Evolutionary conservation across 2,797 vertebrate species (phyloP), one percentile per base, ranked within the genome.

Genomic region (Ctenosaura bakeri): DNA sequence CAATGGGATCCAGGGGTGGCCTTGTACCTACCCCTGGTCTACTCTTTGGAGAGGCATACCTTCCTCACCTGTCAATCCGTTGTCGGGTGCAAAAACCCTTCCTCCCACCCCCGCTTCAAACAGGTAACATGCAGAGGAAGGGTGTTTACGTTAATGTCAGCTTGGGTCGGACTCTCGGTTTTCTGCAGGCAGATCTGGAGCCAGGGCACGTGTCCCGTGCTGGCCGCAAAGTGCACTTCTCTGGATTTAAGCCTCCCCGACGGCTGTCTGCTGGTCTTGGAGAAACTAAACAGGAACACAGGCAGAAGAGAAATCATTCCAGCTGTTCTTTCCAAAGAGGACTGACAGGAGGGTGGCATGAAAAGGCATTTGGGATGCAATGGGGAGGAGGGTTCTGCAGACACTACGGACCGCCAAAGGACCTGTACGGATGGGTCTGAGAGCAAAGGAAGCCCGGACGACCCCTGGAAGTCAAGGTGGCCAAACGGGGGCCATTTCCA

Each of bases 151-250:
- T 95, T 95, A 73, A 83, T 26, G 20, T 96, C 92, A 0, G 80
- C 32, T 0, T 10, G 42, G 62, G 90, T 76, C 9, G 88, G 85
- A 13, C 14, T 22, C 1, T 3, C 46, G 0, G 88, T 46, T 18
- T 5, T 81, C 1, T 88, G 87, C 56, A 96, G 81, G 38, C 93
- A 92, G 52, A 94, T 85, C 62, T 91, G 90, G 89, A 97, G 56
- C 96, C 96, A 96, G 2, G 91, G 83, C 38, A 92, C 73, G 14
- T 95, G 90, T 64, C 96, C 96, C 38, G 89, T 9, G 0, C 93
- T 73, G 1, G 96, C 96, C 0, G 96, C 96, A 8, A 93, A 92
- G 12, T 95, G 73, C 64, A 94, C 80, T 4, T 69, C 91, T 2
- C 71, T 4, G 1, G 0, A 16, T 1, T 18, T 0, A 0, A 32